Conservation (phyloP, 2,113 vertebrate species). For the Brachyhypopomus occidentalis region DNA sequence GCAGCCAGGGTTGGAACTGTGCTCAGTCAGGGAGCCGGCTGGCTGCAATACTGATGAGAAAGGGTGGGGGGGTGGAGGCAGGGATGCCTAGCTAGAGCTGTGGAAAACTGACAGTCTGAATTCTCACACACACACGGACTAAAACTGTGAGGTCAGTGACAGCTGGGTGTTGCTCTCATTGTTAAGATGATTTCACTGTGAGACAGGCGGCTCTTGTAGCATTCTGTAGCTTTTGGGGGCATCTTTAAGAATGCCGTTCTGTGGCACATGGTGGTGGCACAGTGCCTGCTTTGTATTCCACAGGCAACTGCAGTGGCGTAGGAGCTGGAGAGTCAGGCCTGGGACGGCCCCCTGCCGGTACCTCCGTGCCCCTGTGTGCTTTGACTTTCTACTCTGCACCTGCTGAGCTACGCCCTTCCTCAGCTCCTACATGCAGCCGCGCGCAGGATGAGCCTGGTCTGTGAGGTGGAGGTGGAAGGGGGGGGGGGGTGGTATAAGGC, state of each 20-base stretch:
- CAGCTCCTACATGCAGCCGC: too few relatives aligned
- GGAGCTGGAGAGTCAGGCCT: not conserved
- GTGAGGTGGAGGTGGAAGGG: not conserved
- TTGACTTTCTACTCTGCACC: constrained; percentile 17
- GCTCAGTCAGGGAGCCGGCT: constrained; percentile 59
- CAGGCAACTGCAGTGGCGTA: not conserved
- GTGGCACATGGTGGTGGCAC: not conserved
- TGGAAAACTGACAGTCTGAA: not conserved
- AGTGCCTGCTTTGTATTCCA: not conserved
- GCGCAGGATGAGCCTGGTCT: too few relatives aligned
- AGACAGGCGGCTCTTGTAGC: not conserved
- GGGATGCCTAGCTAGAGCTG: too few relatives aligned
- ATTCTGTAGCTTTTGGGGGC: not conserved
- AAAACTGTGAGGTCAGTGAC: too few relatives aligned
- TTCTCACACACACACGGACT: constrained; percentile 4
- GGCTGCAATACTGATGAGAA: constrained; percentile 33
- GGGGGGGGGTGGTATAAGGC: not conserved
- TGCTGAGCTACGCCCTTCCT: constrained; percentile 30
- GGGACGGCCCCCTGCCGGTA: not conserved
- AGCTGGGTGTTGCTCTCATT: too few relatives aligned
- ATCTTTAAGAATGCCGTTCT: too few relatives aligned
- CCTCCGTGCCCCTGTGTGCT: not conserved
- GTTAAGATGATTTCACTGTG: too few relatives aligned
- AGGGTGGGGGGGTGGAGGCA: constrained; percentile 24
- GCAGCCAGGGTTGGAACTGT: constrained; percentile 66